Conservation (phyloP, 2,797 vertebrate species). For the Sphenopsis melanotis region DNA sequence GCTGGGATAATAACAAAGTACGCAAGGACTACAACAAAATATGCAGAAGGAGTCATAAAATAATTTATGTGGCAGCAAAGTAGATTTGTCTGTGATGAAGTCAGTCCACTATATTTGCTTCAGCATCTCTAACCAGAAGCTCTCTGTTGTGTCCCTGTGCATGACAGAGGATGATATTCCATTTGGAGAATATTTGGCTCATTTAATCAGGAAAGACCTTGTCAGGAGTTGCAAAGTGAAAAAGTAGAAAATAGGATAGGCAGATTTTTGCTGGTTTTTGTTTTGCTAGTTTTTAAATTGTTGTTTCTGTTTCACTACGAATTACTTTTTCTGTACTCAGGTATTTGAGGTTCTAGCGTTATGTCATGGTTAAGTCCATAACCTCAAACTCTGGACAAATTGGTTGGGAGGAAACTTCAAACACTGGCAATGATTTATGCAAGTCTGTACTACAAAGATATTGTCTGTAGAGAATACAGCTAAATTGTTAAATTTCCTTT, state of each 20-base stretch:
- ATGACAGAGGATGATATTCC: background rate
- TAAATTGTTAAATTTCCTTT: background rate
- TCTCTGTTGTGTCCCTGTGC: background rate
- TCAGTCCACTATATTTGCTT: background rate
- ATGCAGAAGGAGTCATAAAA: background rate
- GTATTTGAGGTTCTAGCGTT: background rate
- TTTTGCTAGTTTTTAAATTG: background rate
- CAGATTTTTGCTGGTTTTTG: background rate
- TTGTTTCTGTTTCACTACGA: background rate
- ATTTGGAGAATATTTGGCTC: background rate
- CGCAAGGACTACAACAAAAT: background rate
- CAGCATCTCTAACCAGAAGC: background rate
- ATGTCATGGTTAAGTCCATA: background rate
- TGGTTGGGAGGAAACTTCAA: background rate
- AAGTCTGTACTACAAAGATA: background rate
- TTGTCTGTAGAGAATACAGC: background rate
- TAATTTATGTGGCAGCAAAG: background rate
- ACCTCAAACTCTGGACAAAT: background rate
- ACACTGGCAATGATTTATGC: accelerated
- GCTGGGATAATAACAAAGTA: background rate
- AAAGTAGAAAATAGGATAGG: background rate
- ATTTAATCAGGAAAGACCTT: background rate
- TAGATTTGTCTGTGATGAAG: background rate
- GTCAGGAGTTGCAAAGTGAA: background rate
- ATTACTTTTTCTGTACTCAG: background rate